Evolutionary conservation across 2,113 vertebrate species (phyloP).

Genomic region (Crotalus viridis): DNA sequence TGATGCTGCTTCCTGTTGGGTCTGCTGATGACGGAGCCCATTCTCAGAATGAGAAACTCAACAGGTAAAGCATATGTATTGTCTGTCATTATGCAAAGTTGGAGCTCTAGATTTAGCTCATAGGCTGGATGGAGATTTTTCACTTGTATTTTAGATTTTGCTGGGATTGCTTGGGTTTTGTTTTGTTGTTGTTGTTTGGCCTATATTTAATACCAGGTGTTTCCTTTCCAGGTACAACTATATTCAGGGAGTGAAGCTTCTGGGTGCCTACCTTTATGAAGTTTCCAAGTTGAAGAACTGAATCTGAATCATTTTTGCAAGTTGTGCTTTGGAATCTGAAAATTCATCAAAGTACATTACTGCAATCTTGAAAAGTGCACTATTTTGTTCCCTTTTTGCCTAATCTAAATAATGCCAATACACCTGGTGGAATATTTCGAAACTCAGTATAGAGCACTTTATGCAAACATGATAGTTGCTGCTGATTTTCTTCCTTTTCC

Average conservation of each 20-base stretch:
- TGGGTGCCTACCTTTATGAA: conserved; percentile 91
- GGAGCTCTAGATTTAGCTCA: neutral
- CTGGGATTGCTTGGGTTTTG: neutral
- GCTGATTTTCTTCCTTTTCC: neutral
- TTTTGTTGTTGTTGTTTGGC: neutral
- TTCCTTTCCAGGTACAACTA: conserved; percentile 83
- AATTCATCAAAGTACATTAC: neutral
- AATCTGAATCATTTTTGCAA: conserved; percentile 4
- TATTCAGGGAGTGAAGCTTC: conserved; percentile 89
- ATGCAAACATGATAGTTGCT: neutral
- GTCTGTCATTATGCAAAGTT: neutral
- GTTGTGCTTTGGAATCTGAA: neutral
- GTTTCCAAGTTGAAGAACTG: conserved; percentile 81
- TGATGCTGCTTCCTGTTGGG: conserved; percentile 93
- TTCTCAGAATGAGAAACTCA: conserved; percentile 96
- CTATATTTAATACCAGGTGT: neutral
- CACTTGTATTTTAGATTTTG: neutral
- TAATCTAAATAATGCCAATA: neutral
- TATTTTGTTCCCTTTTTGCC: neutral
- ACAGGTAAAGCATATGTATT: conserved; percentile 76
- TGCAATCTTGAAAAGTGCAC: conserved; percentile 9
- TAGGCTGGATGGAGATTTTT: neutral
- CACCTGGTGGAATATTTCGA: neutral
- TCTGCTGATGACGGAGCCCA: conserved; percentile 94
- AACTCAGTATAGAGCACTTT: conserved; percentile 1